Conservation (phyloP, 2,797 vertebrate genomes). For the Phrynocephalus guinanensis region DNA sequence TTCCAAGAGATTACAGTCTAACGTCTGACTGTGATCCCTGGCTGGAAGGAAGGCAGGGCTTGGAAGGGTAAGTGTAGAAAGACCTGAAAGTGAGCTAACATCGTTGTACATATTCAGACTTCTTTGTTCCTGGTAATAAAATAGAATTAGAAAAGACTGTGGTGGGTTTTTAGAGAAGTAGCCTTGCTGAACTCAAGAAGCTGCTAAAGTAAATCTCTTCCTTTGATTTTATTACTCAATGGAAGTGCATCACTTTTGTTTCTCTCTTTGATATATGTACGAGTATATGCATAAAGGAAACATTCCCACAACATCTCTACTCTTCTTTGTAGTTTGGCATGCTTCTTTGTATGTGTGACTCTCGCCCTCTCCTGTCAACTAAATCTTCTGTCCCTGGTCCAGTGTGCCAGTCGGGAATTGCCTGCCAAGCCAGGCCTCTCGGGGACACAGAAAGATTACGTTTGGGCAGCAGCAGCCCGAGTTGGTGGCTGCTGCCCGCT, state of each 20-base stretch:
- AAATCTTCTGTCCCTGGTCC: slow-evolving; percentile 60
- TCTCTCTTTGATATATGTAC: slow-evolving; percentile 39
- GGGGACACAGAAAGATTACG: slow-evolving; percentile 41
- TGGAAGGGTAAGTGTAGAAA: not conserved
- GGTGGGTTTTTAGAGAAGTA: slow-evolving; percentile 49
- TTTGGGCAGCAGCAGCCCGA: slow-evolving; percentile 60
- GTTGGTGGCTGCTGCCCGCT: slow-evolving; percentile 58
- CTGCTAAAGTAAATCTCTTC: not conserved
- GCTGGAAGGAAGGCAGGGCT: not conserved
- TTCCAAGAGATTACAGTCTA: not conserved
- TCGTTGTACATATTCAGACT: not conserved
- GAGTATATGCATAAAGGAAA: not conserved
- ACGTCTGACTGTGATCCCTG: not conserved
- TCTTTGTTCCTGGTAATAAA: too few relatives aligned
- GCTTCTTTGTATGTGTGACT: slow-evolving; percentile 52
- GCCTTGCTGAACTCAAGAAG: not conserved
- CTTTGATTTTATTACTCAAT: not conserved
- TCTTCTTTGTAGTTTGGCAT: slow-evolving; percentile 56
- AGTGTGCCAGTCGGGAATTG: slow-evolving; percentile 45
- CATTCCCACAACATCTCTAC: slow-evolving; percentile 45
- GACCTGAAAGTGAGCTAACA: not conserved
- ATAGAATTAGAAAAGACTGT: not conserved
- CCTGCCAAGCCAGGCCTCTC: slow-evolving; percentile 46
- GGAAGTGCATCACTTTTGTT: not conserved
- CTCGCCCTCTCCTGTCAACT: slow-evolving; percentile 45